A percentile compares a stretch with the other conserved stretches of the same genome.
Evolutionary conservation across 2,888 invertebrate species (phyloP).

Genomic region (Tupiocoris notatus): DNA sequence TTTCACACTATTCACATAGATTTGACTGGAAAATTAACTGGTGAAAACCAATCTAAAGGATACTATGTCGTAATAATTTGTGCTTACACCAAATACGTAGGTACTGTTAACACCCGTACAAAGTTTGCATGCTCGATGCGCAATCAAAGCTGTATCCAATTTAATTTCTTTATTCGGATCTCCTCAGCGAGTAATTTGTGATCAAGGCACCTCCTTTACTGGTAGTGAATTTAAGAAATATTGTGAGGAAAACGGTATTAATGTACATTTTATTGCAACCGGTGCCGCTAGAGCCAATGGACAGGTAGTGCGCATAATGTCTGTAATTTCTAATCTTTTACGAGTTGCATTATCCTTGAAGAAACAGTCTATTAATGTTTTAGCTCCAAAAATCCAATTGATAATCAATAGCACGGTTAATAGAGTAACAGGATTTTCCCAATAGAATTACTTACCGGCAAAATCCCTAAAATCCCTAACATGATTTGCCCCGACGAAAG

Average conservation of each 20-base stretch:
- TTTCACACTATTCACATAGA: conserved; percentile 16
- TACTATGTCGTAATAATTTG: conserved; percentile 7
- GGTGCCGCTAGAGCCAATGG: conserved; percentile 4
- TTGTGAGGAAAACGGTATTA: conserved; percentile 2
- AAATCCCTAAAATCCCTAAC: no score
- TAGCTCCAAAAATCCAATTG: conserved; percentile 12
- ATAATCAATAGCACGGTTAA: conserved; percentile 6
- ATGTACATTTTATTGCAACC: not conserved
- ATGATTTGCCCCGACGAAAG: no score
- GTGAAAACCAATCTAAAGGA: not conserved
- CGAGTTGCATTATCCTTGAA: not conserved
- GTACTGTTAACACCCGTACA: conserved; percentile 3
- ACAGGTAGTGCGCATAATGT: conserved; percentile 2
- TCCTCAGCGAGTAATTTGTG: not conserved
- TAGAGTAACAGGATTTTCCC: no score
- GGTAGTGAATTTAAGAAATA: conserved; percentile 6
- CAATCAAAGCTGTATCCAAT: conserved; percentile 5
- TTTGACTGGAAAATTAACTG: conserved; percentile 6
- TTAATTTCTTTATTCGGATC: conserved; percentile 4
- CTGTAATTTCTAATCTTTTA: not conserved
- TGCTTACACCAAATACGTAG: not conserved
- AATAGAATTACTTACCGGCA: no score
- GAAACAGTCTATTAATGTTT: not conserved
- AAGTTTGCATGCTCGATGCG: not conserved
- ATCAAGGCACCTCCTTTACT: conserved; percentile 5